Conservation (phyloP, 2,113 vertebrate species). For the Tragulus kanchil region DNA sequence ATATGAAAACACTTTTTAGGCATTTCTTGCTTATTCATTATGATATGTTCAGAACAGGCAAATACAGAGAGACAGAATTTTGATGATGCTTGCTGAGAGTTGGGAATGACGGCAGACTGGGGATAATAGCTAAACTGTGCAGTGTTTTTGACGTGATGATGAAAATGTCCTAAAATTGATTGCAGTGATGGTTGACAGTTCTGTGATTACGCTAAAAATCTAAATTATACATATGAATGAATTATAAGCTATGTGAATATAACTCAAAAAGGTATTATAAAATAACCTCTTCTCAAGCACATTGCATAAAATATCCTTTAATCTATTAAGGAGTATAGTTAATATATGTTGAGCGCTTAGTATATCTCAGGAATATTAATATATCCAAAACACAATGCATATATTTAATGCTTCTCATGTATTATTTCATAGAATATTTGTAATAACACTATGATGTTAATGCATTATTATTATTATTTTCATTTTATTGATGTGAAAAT, state of each 20-base stretch:
- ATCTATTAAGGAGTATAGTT: background rate
- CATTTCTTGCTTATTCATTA: background rate
- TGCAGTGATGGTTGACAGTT: background rate
- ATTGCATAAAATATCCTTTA: background rate
- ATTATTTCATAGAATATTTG: background rate
- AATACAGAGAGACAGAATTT: background rate
- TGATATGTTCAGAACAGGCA: background rate
- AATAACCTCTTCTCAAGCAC: background rate
- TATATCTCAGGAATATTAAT: background rate
- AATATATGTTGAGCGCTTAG: background rate
- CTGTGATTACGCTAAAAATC: background rate
- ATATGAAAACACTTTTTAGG: conserved; percentile 7
- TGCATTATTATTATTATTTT: background rate
- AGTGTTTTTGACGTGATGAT: background rate
- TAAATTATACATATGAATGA: background rate
- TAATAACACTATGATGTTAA: background rate
- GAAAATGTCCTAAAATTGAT: background rate
- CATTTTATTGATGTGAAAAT: background rate
- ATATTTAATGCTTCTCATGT: background rate
- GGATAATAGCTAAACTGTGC: background rate
- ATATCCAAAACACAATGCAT: background rate
- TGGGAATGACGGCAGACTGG: background rate
- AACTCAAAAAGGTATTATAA: background rate
- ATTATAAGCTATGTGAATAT: background rate
- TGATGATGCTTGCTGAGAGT: background rate